Evolutionary conservation across 2,888 invertebrate genomes (phyloP).

Genomic region (Dugesia japonica): DNA sequence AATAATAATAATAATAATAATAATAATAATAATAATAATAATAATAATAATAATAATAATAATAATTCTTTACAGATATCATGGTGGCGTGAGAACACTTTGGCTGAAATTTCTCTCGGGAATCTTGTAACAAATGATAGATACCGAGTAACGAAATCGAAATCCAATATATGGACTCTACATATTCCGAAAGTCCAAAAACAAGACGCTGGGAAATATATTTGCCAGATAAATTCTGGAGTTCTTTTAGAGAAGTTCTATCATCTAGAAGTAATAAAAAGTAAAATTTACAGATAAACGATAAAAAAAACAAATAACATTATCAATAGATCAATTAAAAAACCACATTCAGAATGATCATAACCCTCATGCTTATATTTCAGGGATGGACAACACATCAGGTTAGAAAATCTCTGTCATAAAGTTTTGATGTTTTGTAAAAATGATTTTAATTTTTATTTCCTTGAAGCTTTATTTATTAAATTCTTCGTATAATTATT

Average conservation of each 20-base stretch:
- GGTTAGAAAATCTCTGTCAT: no score
- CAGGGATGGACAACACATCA: neutral
- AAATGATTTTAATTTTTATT: neutral
- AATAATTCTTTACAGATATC: neutral
- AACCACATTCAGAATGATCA: slow-evolving; percentile 20
- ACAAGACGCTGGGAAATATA: slow-evolving; percentile 1
- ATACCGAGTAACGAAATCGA: neutral
- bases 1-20: no score
- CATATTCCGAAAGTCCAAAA: neutral
- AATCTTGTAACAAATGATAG: neutral
- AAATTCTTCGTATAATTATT: no score
- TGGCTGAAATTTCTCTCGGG: neutral
- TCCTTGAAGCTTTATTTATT: no score
- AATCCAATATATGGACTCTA: neutral
- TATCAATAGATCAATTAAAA: neutral
- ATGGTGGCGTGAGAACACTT: neutral
- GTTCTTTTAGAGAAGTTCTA: neutral
- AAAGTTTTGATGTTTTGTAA: neutral
- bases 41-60: no score
- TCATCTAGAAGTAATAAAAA: neutral
- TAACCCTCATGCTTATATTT: neutral
- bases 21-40: no score
- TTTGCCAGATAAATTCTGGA: slow-evolving; percentile 15
- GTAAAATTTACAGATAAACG: no score
- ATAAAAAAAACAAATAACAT: no score